Evolutionary conservation across 2,113 vertebrate genomes (phyloP).

Genomic region (Mirounga angustirostris): DNA sequence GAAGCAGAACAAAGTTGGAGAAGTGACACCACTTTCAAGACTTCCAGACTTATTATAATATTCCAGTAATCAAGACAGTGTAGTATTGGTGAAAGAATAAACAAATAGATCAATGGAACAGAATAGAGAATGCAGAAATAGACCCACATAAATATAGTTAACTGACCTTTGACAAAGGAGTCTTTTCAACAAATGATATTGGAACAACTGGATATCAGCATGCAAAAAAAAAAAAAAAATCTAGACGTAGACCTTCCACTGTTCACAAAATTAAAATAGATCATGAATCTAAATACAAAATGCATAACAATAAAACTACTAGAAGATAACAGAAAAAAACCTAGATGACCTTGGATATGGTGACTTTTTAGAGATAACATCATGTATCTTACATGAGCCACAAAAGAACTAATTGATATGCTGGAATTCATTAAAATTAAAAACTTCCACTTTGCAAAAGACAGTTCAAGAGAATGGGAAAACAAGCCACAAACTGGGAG

Average conservation of each 20-base stretch:
- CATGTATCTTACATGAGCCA: not conserved
- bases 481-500: not conserved
- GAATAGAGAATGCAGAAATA: not conserved
- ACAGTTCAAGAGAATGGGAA: not conserved
- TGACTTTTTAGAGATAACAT: not conserved
- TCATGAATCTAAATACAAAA: not conserved
- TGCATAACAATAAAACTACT: not conserved
- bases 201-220: not conserved
- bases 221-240: not conserved
- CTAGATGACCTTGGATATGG: not conserved
- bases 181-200: not conserved
- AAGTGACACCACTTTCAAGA: not conserved
- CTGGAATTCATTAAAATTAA: not conserved
- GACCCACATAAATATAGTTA: not conserved
- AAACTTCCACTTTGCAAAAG: not conserved
- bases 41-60: not conserved
- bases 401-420: not conserved
- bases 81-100: not conserved
- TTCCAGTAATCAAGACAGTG: not conserved
- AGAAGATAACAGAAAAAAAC: not conserved
- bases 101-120: not conserved
- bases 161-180: not conserved
- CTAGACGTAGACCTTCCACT: not conserved
- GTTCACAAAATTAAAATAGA: not conserved
- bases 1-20: not conserved